phyloP scores from a whole-genome alignment of 2,113 vertebrate genomes.

The Gavialis gangeticus region DNA sequence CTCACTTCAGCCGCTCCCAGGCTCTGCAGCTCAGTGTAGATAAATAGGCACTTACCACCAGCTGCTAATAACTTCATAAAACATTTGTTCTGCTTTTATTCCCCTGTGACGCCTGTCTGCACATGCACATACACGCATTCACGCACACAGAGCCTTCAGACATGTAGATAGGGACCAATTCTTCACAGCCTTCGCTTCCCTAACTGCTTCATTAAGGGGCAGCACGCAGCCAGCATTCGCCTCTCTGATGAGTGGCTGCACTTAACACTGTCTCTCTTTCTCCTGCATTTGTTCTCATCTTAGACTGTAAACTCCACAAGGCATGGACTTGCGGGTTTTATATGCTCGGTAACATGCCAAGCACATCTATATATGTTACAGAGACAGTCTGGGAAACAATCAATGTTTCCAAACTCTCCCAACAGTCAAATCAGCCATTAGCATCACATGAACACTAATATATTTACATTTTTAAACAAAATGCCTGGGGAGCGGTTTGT shows the following conservation, averaged over 20 bases:
- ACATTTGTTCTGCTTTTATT: neutral
- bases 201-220: neutral
- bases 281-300: neutral
- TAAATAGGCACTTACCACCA: neutral
- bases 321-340: neutral
- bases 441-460: rapidly evolving
- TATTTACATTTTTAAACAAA: neutral
- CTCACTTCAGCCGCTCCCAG: neutral
- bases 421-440: rapidly evolving
- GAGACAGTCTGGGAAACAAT: neutral
- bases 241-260: neutral
- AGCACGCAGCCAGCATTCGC: neutral
- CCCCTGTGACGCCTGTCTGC: rapidly evolving
- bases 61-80: slow-evolving; percentile 1
- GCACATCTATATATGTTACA: neutral
- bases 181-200: neutral
- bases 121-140: neutral
- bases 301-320: neutral
- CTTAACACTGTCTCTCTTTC: neutral
- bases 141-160: rapidly evolving
- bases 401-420: neutral
- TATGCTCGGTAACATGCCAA: rapidly evolving
- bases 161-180: neutral
- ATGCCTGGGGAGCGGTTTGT: neutral
- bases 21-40: neutral